Conservation (phyloP, 30 jellyfish, hydroid and myxozoan genomes). For the Hydractinia echinata region DNA sequence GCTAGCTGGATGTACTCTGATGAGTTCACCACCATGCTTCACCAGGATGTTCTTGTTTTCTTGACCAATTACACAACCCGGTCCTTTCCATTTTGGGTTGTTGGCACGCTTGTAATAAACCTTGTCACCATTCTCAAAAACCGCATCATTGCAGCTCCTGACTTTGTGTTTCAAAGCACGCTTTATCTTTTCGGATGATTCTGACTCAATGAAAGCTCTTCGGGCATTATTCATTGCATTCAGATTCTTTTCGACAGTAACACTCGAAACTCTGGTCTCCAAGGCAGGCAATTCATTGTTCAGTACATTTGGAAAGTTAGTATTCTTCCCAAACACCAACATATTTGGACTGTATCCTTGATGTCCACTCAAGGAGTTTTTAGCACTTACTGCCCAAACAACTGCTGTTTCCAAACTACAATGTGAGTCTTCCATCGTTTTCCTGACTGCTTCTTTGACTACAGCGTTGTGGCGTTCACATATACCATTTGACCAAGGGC, state of each 20-base stretch:
- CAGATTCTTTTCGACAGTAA: slow-evolving; percentile 35
- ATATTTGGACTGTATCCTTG: slow-evolving; percentile 41
- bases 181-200: slow-evolving; percentile 43
- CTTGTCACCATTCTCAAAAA: slow-evolving; percentile 38
- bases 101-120: slow-evolving; percentile 55
- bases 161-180: slow-evolving; percentile 53
- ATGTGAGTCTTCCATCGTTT: too few relatives aligned
- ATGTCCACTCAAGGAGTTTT: slow-evolving; percentile 37
- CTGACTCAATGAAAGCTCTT: slow-evolving; percentile 26
- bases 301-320: slow-evolving; percentile 42
- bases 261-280: slow-evolving; percentile 38
- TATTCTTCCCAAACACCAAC: background rate
- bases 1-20: slow-evolving; percentile 40
- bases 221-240: slow-evolving; percentile 59
- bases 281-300: slow-evolving; percentile 39
- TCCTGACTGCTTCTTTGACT: too few relatives aligned
- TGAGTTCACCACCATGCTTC: slow-evolving; percentile 24
- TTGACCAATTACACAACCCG: slow-evolving; percentile 47
- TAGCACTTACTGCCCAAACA: slow-evolving; percentile 24
- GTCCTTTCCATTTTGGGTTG: slow-evolving; percentile 55
- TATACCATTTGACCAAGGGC: slow-evolving; percentile 39
- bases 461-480: slow-evolving; percentile 15
- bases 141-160: slow-evolving; percentile 37
- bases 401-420: too few relatives aligned
- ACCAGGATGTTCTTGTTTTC: slow-evolving; percentile 35